Evolutionary conservation across 1,140 invertebrate genomes (phyloP), one percentile per base, ranked within the genome.

Genomic region (Saccostrea cuccullata): DNA sequence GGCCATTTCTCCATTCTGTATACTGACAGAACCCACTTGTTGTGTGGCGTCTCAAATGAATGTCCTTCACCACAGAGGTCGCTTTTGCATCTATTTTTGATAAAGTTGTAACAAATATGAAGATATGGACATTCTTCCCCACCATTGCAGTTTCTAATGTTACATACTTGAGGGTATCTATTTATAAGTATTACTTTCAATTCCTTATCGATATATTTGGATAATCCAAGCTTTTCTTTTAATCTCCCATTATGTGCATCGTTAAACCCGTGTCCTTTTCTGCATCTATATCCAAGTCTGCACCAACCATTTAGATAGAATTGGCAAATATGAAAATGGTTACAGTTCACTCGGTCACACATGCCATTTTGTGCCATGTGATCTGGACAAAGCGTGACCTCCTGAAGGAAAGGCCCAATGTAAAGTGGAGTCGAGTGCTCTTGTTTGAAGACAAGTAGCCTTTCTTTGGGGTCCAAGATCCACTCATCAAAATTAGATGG

Each of bases 111-210:
- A 26, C 70, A 77, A 26, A 77, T 77, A 6, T 77, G 70, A 13
- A 77, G 70, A 36, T 77, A 77, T 77, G 70, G 70, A 77, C 70
- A 77, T 40, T 1, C 12, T 77, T 77, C 70, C 0, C 70, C 70
- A 13, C 13, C 26, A 36, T 23, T 30, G 12, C 70, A 77, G 15
- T 13, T 17, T 13, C 26, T 15, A 77, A 17, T 30, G 70, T 26
- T 23, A 77, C 70, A 77, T 6, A 36, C 70, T 77, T 77, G 70
- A 30, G 70, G 70, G 23, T 77, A 77, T 30, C 70, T 77, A 26
- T 11, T 13, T 30, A 77, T 8, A 77, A 77, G 23, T 11, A 77
- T 77, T 13, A 36, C 30, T 30, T 36, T 26, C 13, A 77, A 36
- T 12, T 77, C 70, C 26, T 40, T 4, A 77, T 77, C 26, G 13